Evolutionary conservation across 2,888 invertebrate species (phyloP), one percentile per base, ranked within the genome.

Genomic region (Bimastos eiseni): DNA sequence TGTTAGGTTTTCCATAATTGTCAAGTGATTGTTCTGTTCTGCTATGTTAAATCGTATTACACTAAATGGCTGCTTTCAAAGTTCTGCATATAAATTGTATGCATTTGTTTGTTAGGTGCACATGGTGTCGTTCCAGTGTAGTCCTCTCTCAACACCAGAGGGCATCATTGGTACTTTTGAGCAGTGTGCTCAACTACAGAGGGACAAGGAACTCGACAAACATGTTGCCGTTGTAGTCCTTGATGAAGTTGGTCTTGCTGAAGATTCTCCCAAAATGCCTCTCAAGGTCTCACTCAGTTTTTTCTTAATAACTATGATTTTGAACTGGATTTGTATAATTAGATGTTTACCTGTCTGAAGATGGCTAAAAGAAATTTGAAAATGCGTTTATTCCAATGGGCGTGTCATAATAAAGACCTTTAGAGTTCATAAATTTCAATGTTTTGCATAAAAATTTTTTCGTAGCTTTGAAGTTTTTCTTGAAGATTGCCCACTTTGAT

Each of bases 81-180:
- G 13, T 11, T n/a, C n/a, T 70, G 70, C 70, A 70, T 49, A 4
- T n/a, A 70, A 11, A n/a, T 30, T 70, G 89, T 2, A 38, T 88
- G 24, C 5, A 34, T 37, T 89, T 19, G n/a, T 89, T 41, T 89
- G 91, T 2, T 89, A 94, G 94, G 93, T 92, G 6, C 93, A 94
- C 92, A 94, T 94, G 94, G 93, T 94, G 33, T 94, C 94, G 6
- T 94, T 94, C 92, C 94, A 94, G 91, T 94, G 94, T 92, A 94
- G 94, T 91, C 94, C 93, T n/a, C 91, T 94, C 41, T 93, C 94
- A 5, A 94, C 94, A 13, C 93, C 94, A 83, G 94, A 94, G 88
- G 94, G 94, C 21, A 94, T 94, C 90, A 91, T 94, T 88, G 93
- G 93, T n/a, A 94, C 93, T 13, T 94, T 94, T 92, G 90, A 92